A percentile compares a stretch with the other conserved stretches of the same genome.
phyloP scores from a whole-genome alignment of 1,140 invertebrate genomes.

The Halictus rubicundus region DNA sequence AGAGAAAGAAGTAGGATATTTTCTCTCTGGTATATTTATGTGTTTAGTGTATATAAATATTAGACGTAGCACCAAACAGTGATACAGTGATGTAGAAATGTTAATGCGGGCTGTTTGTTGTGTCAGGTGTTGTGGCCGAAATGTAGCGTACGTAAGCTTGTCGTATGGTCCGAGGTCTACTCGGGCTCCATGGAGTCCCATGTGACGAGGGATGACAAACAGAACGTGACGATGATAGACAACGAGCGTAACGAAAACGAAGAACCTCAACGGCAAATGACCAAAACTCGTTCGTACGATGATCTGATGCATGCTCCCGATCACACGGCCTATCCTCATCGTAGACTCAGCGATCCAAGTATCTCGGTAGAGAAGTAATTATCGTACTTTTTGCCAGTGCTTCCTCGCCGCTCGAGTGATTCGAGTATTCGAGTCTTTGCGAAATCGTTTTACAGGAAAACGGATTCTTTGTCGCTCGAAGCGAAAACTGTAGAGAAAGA shows the following conservation, averaged over 20 bases:
- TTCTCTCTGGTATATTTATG: not conserved
- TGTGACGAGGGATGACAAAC: constrained; percentile 72
- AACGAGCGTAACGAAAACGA: constrained; percentile 77
- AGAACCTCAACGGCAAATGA: constrained; percentile 82
- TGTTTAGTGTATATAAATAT: not conserved
- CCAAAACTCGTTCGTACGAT: constrained; percentile 90
- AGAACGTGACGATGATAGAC: constrained; percentile 75
- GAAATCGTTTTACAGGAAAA: constrained; percentile 70
- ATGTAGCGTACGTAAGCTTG: constrained; percentile 90
- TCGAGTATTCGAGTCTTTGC: not conserved
- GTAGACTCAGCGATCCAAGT: constrained; percentile 91
- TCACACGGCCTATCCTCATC: constrained; percentile 83
- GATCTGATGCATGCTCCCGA: constrained; percentile 86
- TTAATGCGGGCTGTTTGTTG: not conserved
- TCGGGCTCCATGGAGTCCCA: constrained; percentile 83
- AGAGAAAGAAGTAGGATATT: constrained; percentile 76
- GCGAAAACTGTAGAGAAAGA: constrained; percentile 65
- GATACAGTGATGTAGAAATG: not conserved
- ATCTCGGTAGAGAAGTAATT: constrained; percentile 84
- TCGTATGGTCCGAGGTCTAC: constrained; percentile 93
- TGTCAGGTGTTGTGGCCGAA: constrained; percentile 91
- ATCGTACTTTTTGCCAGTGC: not conserved
- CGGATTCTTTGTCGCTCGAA: constrained; percentile 74
- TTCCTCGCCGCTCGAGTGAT: not conserved
- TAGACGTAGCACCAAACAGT: not conserved